Base-by-base conservation (phyloP, 1,140 invertebrate genomes). In the Sweltsa coloradensis region DNA sequence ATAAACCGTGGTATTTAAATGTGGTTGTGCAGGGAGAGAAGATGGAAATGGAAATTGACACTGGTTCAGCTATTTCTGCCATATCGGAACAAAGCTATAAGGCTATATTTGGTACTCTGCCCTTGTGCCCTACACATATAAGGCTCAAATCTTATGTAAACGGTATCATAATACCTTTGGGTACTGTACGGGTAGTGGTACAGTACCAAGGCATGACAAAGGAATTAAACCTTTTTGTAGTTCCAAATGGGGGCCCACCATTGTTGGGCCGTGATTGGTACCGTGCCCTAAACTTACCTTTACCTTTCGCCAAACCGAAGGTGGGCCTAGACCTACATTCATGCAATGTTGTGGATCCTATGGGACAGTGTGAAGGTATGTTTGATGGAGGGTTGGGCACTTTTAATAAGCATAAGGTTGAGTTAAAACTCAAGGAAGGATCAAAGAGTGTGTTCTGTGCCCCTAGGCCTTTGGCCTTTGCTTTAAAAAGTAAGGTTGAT, bases 401-500 rank as follows among this genome's bases (percentile, higher is more conserved):
- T 19, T 37, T 37, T 37, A 11, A 3, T 9, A 22, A 22, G 36
- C 18, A 37, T 7, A 16, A 37, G 5, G 11, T 37, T 16, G 18
- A 16, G 3, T 42, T 42, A 24, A 7, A n/a, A 9, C 14, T 42
- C 3, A 42, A 42, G 22, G 41, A 29, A 24, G 31, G 51, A 34
- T 51, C 53, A 5, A 29, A 27, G 27, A 59, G 62, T 16, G 55
- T 56, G 50, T 64, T 61, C 51, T 44, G 57, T 21, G 62, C 62
- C 49, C 58, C 62, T n/a, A 50, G 67, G 34, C 54, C 57, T 6
- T 53, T 68, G 3, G 62, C 67, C 5, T 66, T 56, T 52, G 60
- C 65, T 11, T 50, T 70, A 24, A 59, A 55, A 47, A 54, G 58
- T 7, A 55, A 60, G 47, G 58, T 71, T 5, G 60, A 64, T 25